These are phyloP conservation scores for Loriculus beryllinus DNA, from an alignment of 2,797 vertebrate species.

Conservation along the genomic window DNA sequence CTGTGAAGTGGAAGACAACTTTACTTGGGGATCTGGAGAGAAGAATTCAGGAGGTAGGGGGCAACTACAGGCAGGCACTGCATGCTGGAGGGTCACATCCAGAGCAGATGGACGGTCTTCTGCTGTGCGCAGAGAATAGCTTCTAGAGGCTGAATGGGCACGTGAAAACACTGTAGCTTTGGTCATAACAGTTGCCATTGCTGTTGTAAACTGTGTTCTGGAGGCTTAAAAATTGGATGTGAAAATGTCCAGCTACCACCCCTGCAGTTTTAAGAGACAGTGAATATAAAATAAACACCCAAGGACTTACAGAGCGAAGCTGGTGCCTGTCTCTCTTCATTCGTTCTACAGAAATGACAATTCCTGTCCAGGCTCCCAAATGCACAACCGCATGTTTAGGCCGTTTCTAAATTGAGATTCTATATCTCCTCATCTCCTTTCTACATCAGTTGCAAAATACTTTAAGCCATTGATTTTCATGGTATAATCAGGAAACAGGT, in stretches of 20 bases:
- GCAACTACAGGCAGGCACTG: background rate
- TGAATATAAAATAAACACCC: background rate
- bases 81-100: background rate
- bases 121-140: background rate
- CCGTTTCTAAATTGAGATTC: background rate
- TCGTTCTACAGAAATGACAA: background rate
- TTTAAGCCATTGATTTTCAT: background rate
- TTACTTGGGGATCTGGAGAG: constrained; percentile 81
- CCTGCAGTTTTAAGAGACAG: background rate
- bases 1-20: constrained; percentile 75
- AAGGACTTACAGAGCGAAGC: background rate
- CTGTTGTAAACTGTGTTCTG: background rate
- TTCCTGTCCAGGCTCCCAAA: background rate
- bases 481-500: background rate
- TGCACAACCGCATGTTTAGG: background rate
- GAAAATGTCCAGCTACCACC: background rate
- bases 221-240: background rate
- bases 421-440: background rate
- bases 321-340: background rate
- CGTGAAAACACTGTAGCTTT: rapidly evolving
- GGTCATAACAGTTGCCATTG: background rate
- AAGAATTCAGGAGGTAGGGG: constrained; percentile 82
- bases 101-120: background rate
- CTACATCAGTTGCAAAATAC: background rate
- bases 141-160: background rate